Base-by-base conservation (phyloP, 2,888 invertebrate species). In the Dyspetes luteomarginatus region DNA sequence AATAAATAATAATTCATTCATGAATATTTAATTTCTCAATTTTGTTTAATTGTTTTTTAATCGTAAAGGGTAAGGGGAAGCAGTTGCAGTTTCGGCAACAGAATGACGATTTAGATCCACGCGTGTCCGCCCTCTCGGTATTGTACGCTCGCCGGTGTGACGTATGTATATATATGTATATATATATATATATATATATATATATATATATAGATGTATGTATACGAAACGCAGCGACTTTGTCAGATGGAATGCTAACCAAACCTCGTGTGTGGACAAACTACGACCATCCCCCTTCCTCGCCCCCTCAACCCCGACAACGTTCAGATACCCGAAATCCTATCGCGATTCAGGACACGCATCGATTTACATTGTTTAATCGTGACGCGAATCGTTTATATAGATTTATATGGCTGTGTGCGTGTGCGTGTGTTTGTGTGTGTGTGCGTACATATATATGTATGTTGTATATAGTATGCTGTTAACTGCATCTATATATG, bases 361-460 rank as follows among this genome's bases (percentile, higher is more conserved):
- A 78, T 81, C 81, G 78, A 81, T 81, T 81, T 81, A 81, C 81
- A 81, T 78, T 81, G 81, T 81, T 81, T 81, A 81, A 81, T 81
- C 81, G 81, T 78, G 78, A 78, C 73, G 64, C 64, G 78, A 67
- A 58, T 64, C 45, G 58, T 58, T 67, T 75, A 67, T 58, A 65
- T 67, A 28, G 52, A 22, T 41, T 56, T 67, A 65, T 30, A 55
- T 65, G 45, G 55, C 45, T 30, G 56, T 22, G 19, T n/a, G 15
- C 19, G 12, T 36, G 4, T 12, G n/a, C n/a, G n/a, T 45, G n/a
- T 45, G n/a, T 0, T 12, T 45, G 2, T n/a, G 45, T 28, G 43
- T 65, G 41, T 73, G 45, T 28, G 19, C 12, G 24, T 30, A 26
- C 22, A 4, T n/a, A 17, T 17, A n/a, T 45, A 17, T 17, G 5